Evolutionary conservation across 2,888 invertebrate species (phyloP), one percentile per base, ranked within the genome.

Genomic region (Ephialtes manifestator): DNA sequence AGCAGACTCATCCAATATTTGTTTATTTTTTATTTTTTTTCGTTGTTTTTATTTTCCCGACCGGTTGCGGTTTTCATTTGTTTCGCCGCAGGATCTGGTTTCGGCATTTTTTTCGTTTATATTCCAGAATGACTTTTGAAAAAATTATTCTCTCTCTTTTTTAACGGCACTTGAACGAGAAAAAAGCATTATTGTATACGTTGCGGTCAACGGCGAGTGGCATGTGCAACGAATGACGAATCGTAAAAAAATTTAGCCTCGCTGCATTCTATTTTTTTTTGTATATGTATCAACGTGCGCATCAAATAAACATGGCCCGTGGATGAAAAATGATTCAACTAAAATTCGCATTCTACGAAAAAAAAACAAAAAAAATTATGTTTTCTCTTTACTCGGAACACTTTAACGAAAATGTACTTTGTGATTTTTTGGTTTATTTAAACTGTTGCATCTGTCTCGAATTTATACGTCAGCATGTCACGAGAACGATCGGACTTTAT

Each of bases 21-120:
- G 60, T 74, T 51, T 28, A 28, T 60, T 46, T 24, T 53, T 67
- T 39, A n/a, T n/a, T n/a, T n/a, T n/a, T n/a, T 76, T 28, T 35
- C 0, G 20, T 55, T 8, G 8, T 48, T 63, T 72, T 55, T 46
- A 70, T n/a, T 39, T 2, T 4, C 11, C 28, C 7, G 28, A 4
- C 28, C 43, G 68, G 46, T 31, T 18, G 81, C 63, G 78, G 68
- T 67, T 65, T 81, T 72, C 48, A 78, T 81, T 78, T 13, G 65
- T 75, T 67, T 55, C 58, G 31, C 46, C 35, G 46, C 39, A 60
- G 24, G 48, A 51, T 18, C 24, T 20, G 43, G 51, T 60, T 78
- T 43, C 13, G 13, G 4, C 46, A 20, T 65, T 78, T 77, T 77
- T 76, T 78, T 58, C 78, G 58, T 81, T 77, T 68, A 81, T 77